A percentile compares a stretch with the other conserved stretches of the same genome.
These are phyloP conservation scores for Nesidiocoris tenuis DNA, from an alignment of 2,888 invertebrate species.

Conservation along the genomic window DNA sequence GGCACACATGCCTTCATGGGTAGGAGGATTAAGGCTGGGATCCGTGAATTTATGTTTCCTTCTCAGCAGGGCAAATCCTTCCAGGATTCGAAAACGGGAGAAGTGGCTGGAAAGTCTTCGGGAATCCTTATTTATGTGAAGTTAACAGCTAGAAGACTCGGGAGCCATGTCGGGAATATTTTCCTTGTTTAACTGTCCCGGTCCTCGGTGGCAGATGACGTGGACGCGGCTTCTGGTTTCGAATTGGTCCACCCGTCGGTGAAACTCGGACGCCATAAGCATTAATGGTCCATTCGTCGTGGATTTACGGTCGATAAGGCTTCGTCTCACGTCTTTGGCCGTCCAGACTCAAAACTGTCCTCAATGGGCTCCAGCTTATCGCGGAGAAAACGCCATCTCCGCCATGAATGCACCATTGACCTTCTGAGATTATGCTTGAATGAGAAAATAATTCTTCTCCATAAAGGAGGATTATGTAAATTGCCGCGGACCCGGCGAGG, in stretches of 20 bases:
- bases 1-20: constrained; percentile 15
- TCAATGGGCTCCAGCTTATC: too few relatives aligned
- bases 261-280: background rate
- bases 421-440: too few relatives aligned
- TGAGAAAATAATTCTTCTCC: too few relatives aligned
- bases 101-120: constrained; percentile 6
- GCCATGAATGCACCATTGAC: too few relatives aligned
- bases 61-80: constrained; percentile 43
- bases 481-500: too few relatives aligned
- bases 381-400: too few relatives aligned
- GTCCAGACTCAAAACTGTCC: too few relatives aligned
- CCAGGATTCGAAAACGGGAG: background rate
- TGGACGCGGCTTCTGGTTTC: background rate
- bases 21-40: constrained; percentile 38
- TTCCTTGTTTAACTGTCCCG: background rate
- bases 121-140: constrained; percentile 37
- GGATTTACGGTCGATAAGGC: constrained; percentile 6
- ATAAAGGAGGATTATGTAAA: too few relatives aligned
- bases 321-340: too few relatives aligned
- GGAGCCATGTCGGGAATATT: background rate
- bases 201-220: background rate
- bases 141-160: background rate
- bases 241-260: background rate
- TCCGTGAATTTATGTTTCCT: constrained; percentile 43
- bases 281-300: background rate